Conservation (phyloP, 2,113 vertebrate species). For the Ceuthmochares aereus region DNA sequence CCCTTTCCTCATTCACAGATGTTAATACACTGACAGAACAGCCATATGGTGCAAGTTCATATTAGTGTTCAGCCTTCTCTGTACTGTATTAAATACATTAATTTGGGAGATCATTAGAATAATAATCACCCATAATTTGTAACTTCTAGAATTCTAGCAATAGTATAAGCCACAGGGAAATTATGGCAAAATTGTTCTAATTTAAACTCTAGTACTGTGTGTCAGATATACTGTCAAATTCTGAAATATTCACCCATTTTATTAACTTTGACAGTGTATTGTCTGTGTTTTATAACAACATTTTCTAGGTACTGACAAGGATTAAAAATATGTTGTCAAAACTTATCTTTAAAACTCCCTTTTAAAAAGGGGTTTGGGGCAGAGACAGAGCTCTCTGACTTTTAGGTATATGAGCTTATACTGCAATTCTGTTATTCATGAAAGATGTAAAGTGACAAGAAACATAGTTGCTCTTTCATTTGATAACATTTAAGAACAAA, state of each 20-base stretch:
- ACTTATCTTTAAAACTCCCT: background rate
- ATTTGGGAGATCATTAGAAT: background rate
- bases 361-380: background rate
- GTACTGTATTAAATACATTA: background rate
- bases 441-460: background rate
- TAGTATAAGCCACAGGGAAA: background rate
- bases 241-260: background rate
- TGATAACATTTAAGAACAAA: background rate
- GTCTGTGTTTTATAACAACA: background rate
- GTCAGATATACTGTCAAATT: background rate
- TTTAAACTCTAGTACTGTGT: background rate
- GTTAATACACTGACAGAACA: background rate
- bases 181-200: background rate
- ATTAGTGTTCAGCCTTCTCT: background rate
- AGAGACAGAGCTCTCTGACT: background rate
- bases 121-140: background rate
- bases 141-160: background rate
- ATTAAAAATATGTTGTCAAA: constrained; percentile 26
- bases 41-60: background rate
- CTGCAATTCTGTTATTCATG: background rate
- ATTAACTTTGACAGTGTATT: background rate
- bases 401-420: background rate
- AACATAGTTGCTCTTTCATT: background rate
- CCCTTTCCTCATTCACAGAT: background rate
- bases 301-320: background rate